Conservation (phyloP, 2,888 invertebrate genomes). For the Macaria liturata region DNA sequence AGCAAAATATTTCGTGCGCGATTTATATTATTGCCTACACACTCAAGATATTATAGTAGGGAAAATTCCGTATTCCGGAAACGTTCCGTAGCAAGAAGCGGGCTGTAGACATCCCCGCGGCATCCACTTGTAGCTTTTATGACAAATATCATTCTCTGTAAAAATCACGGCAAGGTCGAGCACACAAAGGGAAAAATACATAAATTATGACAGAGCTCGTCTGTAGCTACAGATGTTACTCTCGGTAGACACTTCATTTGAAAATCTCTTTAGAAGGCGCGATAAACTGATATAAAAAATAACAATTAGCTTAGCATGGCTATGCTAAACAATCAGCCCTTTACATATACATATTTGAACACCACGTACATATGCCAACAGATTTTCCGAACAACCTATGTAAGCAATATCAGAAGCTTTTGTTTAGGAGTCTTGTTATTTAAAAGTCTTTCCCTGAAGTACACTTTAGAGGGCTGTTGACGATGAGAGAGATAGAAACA, state of each 20-base stretch:
- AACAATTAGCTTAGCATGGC: no score
- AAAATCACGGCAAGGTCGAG: constrained; percentile 28
- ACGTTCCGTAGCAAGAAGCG: constrained; percentile 1
- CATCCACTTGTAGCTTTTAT: constrained; percentile 29
- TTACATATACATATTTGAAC: no score
- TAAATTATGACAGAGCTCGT: constrained; percentile 35
- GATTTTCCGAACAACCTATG: no score
- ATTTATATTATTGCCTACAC: constrained; percentile 10
- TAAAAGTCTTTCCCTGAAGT: neutral
- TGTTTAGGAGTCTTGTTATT: no score
- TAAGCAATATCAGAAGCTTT: no score
- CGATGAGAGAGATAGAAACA: constrained; percentile 39
- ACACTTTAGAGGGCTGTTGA: constrained; percentile 43
- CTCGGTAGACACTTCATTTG: no score
- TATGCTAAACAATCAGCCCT: no score
- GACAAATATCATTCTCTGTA: constrained; percentile 26
- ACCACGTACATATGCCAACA: no score
- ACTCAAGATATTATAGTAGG: constrained; percentile 2
- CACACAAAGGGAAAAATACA: constrained; percentile 40
- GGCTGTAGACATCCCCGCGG: constrained; percentile 12
- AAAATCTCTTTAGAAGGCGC: no score
- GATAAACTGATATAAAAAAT: no score
- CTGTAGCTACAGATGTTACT: constrained; percentile 12
- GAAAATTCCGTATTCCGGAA: constrained; percentile 16
- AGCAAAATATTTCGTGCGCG: constrained; percentile 10